A percentile compares a stretch with the other conserved stretches of the same genome.
Conservation (phyloP, 1,140 invertebrate species). For the Drosophila insularis region DNA sequence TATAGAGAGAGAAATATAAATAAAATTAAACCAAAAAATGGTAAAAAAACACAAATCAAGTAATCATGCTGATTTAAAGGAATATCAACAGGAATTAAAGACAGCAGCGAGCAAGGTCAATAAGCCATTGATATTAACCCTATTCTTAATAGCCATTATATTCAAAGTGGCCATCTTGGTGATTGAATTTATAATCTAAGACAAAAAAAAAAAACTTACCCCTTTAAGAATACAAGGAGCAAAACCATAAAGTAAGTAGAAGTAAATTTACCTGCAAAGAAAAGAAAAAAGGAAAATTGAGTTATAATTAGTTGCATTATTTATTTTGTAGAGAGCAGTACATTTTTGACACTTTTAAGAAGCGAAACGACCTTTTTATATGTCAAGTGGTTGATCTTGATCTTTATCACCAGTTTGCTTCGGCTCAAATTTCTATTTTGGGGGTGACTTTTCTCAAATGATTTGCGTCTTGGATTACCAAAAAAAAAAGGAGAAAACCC, state of each 20-base stretch:
- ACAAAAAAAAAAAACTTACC: conserved; percentile 26
- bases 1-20: neutral
- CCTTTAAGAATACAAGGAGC: neutral
- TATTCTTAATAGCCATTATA: conserved; percentile 48
- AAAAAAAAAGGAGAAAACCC: neutral
- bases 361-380: neutral
- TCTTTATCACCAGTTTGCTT: neutral
- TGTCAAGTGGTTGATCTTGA: conserved; percentile 6
- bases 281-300: conserved; percentile 11
- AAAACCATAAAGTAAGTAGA: neutral
- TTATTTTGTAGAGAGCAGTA: neutral
- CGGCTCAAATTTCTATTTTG: neutral
- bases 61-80: too few relatives aligned
- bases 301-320: conserved; percentile 4
- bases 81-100: neutral
- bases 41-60: neutral
- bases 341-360: too few relatives aligned
- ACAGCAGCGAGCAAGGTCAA: neutral
- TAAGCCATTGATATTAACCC: conserved; percentile 38
- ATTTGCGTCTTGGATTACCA: neutral
- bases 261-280: conserved; percentile 37
- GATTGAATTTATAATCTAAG: conserved; percentile 45
- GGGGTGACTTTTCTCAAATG: neutral
- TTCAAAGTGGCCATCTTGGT: conserved; percentile 53
- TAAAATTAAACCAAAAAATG: neutral